Percentiles rank a stretch among this genome's conserved stretches.
These are phyloP conservation scores for Festucalex cinctus DNA, from an alignment of 2,113 vertebrate species.

Conservation along the genomic window DNA sequence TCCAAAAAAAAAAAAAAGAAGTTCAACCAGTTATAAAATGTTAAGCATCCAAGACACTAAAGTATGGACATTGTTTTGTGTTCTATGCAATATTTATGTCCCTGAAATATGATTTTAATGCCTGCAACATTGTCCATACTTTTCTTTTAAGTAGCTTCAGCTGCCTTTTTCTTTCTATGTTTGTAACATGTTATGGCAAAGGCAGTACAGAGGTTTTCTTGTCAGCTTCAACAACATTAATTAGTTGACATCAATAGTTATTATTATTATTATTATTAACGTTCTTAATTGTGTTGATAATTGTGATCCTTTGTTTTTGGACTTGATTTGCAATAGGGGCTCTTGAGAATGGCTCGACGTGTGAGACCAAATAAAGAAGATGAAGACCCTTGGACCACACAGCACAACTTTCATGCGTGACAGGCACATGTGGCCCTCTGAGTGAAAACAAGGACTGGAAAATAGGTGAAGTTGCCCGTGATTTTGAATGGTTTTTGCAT, in stretches of 20 bases:
- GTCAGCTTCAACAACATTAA: background rate
- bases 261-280: too few relatives aligned
- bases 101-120: too few relatives aligned
- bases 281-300: conserved; percentile 55
- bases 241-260: background rate
- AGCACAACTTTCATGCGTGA: conserved; percentile 73
- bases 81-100: too few relatives aligned
- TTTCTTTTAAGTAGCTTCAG: too few relatives aligned
- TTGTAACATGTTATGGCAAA: conserved; percentile 13
- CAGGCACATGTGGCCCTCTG: background rate
- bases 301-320: conserved; percentile 49
- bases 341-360: conserved; percentile 51
- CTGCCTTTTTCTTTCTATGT: too few relatives aligned
- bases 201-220: conserved; percentile 50
- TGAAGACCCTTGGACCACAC: conserved; percentile 38
- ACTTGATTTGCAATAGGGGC: conserved; percentile 63
- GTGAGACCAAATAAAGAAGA: conserved; percentile 59
- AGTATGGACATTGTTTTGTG: too few relatives aligned
- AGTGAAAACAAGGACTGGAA: conserved; percentile 21
- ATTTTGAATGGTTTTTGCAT: background rate
- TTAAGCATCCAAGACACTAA: too few relatives aligned
- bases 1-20: too few relatives aligned
- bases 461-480: conserved; percentile 13
- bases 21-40: too few relatives aligned
- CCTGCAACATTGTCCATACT: too few relatives aligned